Percentiles rank a stretch among this genome's conserved stretches.
phyloP scores from a whole-genome alignment of 2,888 invertebrate genomes.

The Cheilosia variabilis region DNA sequence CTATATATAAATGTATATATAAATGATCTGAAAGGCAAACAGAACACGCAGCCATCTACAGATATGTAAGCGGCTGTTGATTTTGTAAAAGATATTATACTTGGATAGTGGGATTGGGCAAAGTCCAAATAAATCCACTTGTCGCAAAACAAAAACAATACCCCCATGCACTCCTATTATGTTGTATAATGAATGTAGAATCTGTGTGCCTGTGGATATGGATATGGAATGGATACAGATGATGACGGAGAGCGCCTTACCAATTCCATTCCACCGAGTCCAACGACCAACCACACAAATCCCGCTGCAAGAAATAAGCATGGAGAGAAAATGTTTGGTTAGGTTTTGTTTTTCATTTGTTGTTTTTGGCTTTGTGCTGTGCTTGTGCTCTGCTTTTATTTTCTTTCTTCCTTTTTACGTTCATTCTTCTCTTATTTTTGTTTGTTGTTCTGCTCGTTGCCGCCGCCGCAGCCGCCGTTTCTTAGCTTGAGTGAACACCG shows the following conservation, averaged over 20 bases:
- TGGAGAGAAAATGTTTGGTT: conserved; percentile 34
- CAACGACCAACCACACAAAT: too few relatives aligned
- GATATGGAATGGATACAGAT: too few relatives aligned
- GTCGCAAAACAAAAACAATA: not conserved
- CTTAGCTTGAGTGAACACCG: conserved; percentile 58
- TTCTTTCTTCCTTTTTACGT: conserved; percentile 18
- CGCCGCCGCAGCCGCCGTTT: conserved; percentile 6
- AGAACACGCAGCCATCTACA: too few relatives aligned
- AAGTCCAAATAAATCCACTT: conserved; percentile 8
- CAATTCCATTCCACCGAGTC: too few relatives aligned
- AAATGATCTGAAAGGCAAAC: too few relatives aligned
- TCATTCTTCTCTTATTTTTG: conserved; percentile 36
- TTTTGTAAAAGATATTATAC: too few relatives aligned
- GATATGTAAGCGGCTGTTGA: too few relatives aligned
- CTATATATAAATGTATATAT: too few relatives aligned
- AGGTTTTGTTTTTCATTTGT: conserved; percentile 24
- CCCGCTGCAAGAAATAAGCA: not conserved
- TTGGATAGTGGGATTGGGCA: not conserved
- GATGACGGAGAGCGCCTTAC: too few relatives aligned
- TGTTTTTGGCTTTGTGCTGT: conserved; percentile 32
- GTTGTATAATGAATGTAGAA: too few relatives aligned
- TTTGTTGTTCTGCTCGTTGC: conserved; percentile 36
- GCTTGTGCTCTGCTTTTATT: conserved; percentile 59
- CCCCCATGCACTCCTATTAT: too few relatives aligned
- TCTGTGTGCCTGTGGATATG: too few relatives aligned